Evolutionary conservation across 2,888 invertebrate genomes (phyloP).

Genomic region (Dasypolia templi): DNA sequence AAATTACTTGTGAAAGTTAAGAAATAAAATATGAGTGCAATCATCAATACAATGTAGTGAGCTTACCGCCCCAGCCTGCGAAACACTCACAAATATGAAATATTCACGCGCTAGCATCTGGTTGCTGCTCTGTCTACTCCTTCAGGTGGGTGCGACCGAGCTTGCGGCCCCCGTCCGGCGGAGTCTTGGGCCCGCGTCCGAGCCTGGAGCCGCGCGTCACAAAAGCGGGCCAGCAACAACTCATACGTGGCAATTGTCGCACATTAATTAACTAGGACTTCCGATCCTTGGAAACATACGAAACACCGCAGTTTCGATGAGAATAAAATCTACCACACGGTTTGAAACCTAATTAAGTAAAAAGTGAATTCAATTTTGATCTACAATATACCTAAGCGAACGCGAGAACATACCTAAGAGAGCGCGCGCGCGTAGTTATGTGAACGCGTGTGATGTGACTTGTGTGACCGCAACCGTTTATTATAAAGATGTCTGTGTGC

Average conservation of each 20-base stretch:
- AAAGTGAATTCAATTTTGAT: neutral
- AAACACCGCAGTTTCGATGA: neutral
- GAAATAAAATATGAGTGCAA: constrained; percentile 41
- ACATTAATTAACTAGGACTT: constrained; percentile 18
- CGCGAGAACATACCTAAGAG: too few species aligned
- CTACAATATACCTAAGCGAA: too few species aligned
- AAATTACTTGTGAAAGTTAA: constrained; percentile 76
- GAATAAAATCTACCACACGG: neutral
- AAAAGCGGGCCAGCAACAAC: neutral
- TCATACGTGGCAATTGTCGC: constrained; percentile 9
- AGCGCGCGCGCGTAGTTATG: too few species aligned
- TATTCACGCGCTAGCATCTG: constrained; percentile 74
- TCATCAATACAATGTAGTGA: constrained; percentile 75
- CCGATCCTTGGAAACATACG: neutral
- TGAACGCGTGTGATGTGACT: neutral
- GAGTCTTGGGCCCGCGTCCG: neutral
- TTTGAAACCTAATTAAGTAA: neutral
- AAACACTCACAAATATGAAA: constrained; percentile 77
- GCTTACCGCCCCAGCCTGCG: constrained; percentile 36
- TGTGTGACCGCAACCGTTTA: constrained; percentile 4
- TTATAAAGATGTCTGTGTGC: neutral
- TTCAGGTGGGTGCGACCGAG: constrained; percentile 75
- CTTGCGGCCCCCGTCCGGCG: neutral
- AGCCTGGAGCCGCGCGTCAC: neutral
- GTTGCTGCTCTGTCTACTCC: constrained; percentile 79